Percentiles rank a stretch among this genome's conserved stretches.
These are phyloP conservation scores for Tupaia tana DNA, from an alignment of 2,113 vertebrate genomes.

Conservation along the genomic window DNA sequence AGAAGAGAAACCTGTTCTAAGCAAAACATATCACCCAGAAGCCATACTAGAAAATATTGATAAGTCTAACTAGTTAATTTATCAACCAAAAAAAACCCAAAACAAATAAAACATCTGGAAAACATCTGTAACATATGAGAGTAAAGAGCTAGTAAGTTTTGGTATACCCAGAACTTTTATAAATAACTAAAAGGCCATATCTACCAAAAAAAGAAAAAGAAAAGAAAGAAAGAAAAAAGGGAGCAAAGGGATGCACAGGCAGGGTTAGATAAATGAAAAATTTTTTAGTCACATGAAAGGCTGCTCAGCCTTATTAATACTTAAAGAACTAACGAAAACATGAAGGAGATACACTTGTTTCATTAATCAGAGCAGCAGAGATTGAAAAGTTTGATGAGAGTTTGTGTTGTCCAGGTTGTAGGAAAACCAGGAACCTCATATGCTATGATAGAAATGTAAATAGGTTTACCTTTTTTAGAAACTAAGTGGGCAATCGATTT, in stretches of 20 bases:
- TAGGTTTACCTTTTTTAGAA: background rate
- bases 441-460: background rate
- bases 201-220: background rate
- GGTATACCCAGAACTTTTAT: background rate
- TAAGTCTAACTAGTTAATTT: background rate
- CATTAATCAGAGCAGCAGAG: background rate
- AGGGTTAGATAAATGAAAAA: background rate
- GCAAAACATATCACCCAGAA: slow-evolving; percentile 22
- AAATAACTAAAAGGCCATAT: background rate
- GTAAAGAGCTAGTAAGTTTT: background rate
- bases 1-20: background rate
- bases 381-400: background rate
- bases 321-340: slow-evolving; percentile 28
- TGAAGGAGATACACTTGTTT: background rate
- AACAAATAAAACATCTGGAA: background rate
- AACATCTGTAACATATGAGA: background rate
- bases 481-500: slow-evolving; percentile 13
- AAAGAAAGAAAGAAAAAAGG: no score
- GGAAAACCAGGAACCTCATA: background rate
- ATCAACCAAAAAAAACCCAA: background rate
- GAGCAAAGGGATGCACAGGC: background rate
- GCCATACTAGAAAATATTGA: background rate
- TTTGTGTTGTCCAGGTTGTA: background rate
- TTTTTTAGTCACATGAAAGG: slow-evolving; percentile 1
- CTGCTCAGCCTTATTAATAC: background rate